Conservation (phyloP, 1,140 invertebrate species). For the Melitaea cinxia region DNA sequence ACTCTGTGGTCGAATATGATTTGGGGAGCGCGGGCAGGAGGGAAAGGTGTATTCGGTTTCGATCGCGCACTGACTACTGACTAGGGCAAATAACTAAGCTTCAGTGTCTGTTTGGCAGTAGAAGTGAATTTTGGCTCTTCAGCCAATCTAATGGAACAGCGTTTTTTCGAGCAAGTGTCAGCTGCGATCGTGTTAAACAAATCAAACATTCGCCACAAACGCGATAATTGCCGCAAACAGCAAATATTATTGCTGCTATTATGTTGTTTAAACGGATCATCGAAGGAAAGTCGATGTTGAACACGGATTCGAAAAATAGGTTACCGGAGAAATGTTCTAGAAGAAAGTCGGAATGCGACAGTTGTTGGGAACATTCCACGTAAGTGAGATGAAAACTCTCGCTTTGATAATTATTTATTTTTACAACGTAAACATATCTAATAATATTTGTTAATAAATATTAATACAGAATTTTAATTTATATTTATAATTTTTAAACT, state of each 20-base stretch:
- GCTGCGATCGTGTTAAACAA: conserved; percentile 67
- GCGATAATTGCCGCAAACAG: conserved; percentile 77
- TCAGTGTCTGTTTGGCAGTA: conserved; percentile 72
- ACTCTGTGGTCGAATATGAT: conserved; percentile 48
- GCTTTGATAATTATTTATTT: conserved; percentile 2
- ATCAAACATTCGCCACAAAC: conserved; percentile 75
- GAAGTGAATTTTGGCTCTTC: conserved; percentile 71
- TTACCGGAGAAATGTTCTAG: conserved; percentile 74
- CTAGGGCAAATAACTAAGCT: conserved; percentile 35
- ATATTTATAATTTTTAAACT: too few relatives aligned
- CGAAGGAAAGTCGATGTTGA: conserved; percentile 82
- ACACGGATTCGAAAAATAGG: conserved; percentile 65
- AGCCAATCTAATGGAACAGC: conserved; percentile 81
- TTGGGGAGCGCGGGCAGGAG: conserved; percentile 29
- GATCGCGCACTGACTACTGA: conserved; percentile 12
- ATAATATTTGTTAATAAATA: too few relatives aligned
- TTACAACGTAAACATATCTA: not conserved
- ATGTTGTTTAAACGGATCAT: conserved; percentile 83
- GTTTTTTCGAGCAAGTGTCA: conserved; percentile 70
- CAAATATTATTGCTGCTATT: conserved; percentile 77
- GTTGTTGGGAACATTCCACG: conserved; percentile 77
- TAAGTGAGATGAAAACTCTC: conserved; percentile 49
- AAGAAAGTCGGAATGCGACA: conserved; percentile 77
- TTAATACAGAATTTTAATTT: too few relatives aligned
- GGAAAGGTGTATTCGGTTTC: conserved; percentile 51